phyloP scores from a whole-genome alignment of 2,113 vertebrate species.

The Tympanuchus pallidicinctus region DNA sequence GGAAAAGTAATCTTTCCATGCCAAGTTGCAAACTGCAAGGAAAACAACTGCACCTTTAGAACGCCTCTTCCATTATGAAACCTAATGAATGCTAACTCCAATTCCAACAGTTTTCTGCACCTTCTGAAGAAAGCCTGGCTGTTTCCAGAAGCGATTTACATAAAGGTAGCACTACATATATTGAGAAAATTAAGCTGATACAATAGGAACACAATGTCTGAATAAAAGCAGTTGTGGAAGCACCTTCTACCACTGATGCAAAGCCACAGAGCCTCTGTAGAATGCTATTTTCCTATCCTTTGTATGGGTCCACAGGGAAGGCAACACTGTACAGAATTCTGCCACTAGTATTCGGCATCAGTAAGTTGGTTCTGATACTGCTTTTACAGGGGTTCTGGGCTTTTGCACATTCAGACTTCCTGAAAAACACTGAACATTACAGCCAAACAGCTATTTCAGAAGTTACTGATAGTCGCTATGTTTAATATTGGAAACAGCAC shows the following conservation, averaged over 20 bases:
- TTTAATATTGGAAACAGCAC: neutral
- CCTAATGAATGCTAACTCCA: neutral
- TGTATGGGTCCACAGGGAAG: neutral
- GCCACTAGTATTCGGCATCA: neutral
- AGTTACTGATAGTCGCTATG: neutral
- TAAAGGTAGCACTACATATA: neutral
- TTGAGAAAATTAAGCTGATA: neutral
- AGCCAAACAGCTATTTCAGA: neutral
- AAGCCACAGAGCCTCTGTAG: neutral
- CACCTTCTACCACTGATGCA: neutral
- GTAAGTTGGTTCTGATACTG: neutral
- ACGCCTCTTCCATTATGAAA: neutral
- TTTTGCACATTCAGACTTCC: neutral
- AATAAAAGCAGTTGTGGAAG: neutral
- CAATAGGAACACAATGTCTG: neutral
- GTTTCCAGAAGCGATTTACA: neutral
- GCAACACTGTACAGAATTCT: neutral
- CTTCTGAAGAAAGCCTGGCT: neutral
- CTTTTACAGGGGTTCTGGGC: neutral
- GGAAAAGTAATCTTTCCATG: neutral
- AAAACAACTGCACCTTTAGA: neutral
- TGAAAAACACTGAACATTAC: neutral
- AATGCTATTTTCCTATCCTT: neutral
- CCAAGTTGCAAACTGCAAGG: neutral
- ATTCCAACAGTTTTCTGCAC: neutral